phyloP scores from a whole-genome alignment of 2,113 vertebrate species.

The Chauna torquata region DNA sequence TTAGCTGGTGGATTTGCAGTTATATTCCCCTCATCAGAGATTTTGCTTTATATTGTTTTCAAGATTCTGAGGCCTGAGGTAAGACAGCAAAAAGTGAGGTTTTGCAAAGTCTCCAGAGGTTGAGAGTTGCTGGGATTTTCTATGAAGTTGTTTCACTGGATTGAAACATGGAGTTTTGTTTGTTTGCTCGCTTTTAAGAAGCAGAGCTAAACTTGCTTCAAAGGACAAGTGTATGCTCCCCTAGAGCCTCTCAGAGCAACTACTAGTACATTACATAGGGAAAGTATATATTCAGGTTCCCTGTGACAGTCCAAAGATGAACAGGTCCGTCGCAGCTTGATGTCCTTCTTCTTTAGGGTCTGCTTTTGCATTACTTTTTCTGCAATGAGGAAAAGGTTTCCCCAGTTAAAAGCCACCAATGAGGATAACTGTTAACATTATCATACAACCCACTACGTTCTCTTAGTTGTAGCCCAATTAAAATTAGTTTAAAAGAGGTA shows the following conservation, averaged over 20 bases:
- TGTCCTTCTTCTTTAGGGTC: not conserved
- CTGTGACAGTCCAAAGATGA: not conserved
- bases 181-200: not conserved
- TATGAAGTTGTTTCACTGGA: not conserved
- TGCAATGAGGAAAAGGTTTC: not conserved
- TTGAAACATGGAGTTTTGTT: not conserved
- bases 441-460: not conserved
- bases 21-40: not conserved
- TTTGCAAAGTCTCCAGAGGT: not conserved
- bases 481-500: not conserved
- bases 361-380: not conserved
- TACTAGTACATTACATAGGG: not conserved
- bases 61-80: not conserved
- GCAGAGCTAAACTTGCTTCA: not conserved
- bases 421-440: not conserved
- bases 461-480: not conserved
- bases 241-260: not conserved
- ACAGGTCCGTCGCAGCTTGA: not conserved
- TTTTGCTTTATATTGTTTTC: not conserved
- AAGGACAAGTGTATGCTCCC: not conserved
- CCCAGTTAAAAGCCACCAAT: not conserved
- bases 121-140: not conserved
- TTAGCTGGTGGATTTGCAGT: not conserved
- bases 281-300: not conserved
- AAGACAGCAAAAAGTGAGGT: not conserved